These are phyloP conservation scores for Gymnothorax javanicus DNA, from an alignment of 2,797 vertebrate species.

Conservation along the genomic window DNA sequence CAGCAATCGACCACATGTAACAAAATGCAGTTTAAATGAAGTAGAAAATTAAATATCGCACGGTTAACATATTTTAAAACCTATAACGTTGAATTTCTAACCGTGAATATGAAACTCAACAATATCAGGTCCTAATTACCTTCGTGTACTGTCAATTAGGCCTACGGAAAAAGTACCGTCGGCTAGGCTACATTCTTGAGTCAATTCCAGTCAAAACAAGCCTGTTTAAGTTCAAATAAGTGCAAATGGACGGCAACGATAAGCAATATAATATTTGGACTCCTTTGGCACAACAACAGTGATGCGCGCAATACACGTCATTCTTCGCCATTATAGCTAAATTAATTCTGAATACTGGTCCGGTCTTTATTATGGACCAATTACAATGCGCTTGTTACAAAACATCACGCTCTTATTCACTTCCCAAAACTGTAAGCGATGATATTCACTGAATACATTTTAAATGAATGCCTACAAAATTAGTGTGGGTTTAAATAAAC, in stretches of 20 bases:
- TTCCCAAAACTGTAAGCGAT: background rate
- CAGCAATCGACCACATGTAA: no score
- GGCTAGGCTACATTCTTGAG: background rate
- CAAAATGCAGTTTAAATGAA: no score
- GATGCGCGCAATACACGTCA: background rate
- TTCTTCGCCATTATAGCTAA: background rate
- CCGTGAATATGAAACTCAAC: no score
- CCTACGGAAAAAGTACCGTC: no score
- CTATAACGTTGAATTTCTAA: no score
- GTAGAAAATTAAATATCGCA: no score
- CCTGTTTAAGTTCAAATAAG: background rate
- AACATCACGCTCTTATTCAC: background rate
- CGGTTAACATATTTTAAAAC: no score
- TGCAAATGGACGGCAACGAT: constrained; percentile 40
- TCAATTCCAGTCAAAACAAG: background rate
- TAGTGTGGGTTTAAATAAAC: background rate
- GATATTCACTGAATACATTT: background rate
- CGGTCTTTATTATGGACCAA: background rate
- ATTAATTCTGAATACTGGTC: background rate
- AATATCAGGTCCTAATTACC: no score
- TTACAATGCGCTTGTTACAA: background rate
- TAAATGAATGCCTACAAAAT: background rate
- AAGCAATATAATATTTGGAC: background rate
- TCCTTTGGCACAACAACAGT: background rate
- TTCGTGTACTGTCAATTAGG: no score